A percentile compares a stretch with the other conserved stretches of the same genome.
Evolutionary conservation across 2,113 vertebrate species (phyloP).

Genomic region (Colinus virginianus): DNA sequence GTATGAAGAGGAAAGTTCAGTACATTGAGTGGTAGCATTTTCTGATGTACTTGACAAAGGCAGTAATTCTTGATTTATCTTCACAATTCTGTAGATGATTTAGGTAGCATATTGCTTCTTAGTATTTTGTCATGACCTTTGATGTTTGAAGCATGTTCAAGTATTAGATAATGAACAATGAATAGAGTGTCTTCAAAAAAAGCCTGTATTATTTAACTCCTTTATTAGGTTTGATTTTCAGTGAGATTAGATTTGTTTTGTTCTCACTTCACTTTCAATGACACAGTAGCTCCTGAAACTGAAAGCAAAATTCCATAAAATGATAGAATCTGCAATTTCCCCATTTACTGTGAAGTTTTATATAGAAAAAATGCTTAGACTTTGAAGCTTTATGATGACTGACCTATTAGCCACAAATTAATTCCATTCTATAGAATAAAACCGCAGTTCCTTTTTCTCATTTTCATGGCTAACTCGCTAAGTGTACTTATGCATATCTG

Average conservation of each 20-base stretch:
- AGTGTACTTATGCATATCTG: background rate
- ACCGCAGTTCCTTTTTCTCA: background rate
- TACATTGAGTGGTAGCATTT: background rate
- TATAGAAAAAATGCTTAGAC: background rate
- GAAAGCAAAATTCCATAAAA: background rate
- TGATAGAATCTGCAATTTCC: background rate
- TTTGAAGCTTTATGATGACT: background rate
- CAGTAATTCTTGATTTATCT: background rate
- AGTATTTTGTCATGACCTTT: background rate
- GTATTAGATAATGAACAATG: background rate
- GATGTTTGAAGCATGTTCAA: background rate
- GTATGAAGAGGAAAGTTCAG: background rate
- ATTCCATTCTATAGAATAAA: background rate
- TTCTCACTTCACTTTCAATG: background rate
- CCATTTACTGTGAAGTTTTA: background rate
- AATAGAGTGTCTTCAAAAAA: background rate
- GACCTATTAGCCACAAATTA: background rate
- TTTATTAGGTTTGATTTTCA: background rate
- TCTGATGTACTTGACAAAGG: background rate
- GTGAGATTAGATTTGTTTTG: background rate
- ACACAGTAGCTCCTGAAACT: rapidly evolving
- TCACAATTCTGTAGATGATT: background rate
- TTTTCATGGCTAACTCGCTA: background rate
- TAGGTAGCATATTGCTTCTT: background rate
- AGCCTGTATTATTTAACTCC: background rate